These are phyloP conservation scores for Orius insidiosus DNA, from an alignment of 1,140 invertebrate genomes.

Conservation along the genomic window DNA sequence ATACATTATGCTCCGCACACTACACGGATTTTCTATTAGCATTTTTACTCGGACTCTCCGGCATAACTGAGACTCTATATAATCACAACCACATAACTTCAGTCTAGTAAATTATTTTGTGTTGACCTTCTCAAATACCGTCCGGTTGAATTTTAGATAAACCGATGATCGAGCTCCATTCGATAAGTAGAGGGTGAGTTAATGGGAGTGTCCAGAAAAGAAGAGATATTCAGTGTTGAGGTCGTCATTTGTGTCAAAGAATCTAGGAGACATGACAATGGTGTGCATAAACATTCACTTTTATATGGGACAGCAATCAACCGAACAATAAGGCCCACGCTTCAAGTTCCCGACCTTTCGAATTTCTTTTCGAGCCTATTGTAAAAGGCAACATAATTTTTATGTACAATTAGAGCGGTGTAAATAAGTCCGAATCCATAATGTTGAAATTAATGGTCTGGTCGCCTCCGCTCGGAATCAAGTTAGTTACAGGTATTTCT, in stretches of 20 bases:
- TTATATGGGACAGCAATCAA: constrained; percentile 8
- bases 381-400: constrained; percentile 8
- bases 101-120: no score
- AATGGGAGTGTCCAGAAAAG: constrained; percentile 2
- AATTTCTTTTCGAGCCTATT: constrained; percentile 7
- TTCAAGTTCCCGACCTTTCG: constrained; percentile 1
- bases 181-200: not conserved
- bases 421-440: constrained; percentile 5
- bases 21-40: no score
- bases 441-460: not conserved
- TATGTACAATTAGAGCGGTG: constrained; percentile 1
- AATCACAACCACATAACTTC: no score
- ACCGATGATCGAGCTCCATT: no score
- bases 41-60: no score
- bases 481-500: no score
- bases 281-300: constrained; percentile 8
- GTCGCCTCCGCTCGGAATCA: no score
- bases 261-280: constrained; percentile 9
- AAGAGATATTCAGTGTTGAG: not conserved
- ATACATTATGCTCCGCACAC: no score
- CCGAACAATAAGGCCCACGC: constrained; percentile 9
- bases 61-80: no score
- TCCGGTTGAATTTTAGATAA: no score
- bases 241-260: constrained; percentile 1
- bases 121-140: no score